These are phyloP conservation scores for Athene cunicularia DNA, from an alignment of 2,113 vertebrate genomes.

Conservation along the genomic window DNA sequence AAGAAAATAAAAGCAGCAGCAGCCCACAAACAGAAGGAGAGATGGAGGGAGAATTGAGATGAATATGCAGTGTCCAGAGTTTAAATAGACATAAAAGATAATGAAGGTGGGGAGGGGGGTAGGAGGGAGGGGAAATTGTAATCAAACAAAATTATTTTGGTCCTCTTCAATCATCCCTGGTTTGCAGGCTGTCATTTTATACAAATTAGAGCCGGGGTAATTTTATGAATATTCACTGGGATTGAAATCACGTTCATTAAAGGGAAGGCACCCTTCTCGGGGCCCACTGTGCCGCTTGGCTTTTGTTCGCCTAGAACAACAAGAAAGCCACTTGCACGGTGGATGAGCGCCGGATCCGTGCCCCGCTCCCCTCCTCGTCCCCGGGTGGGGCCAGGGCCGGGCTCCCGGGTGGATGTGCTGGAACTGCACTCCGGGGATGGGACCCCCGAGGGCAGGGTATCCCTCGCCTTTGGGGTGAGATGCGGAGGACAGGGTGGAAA, in stretches of 20 bases:
- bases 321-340: constrained; percentile 14
- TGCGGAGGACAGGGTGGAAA: neutral
- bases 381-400: fast-evolving
- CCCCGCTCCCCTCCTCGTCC: neutral
- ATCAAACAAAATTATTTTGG: constrained; percentile 80
- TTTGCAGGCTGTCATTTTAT: constrained; percentile 80
- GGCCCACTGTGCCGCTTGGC: constrained; percentile 37
- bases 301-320: constrained; percentile 70
- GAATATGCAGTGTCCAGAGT: constrained; percentile 72
- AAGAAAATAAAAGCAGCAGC: constrained; percentile 14
- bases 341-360: neutral
- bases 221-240: constrained; percentile 85
- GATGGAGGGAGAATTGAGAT: constrained; percentile 72
- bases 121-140: constrained; percentile 64
- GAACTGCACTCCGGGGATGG: no score
- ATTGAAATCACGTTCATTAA: constrained; percentile 76
- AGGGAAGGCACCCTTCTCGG: constrained; percentile 65
- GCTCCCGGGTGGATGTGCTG: neutral
- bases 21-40: constrained; percentile 68
- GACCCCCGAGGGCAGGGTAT: neutral
- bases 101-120: constrained; percentile 68
- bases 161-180: constrained; percentile 74
- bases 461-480: neutral
- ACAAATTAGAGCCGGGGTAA: constrained; percentile 79
- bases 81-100: constrained; percentile 81